phyloP scores from a whole-genome alignment of 2,113 vertebrate genomes.

The Acrocephalus kingi region DNA sequence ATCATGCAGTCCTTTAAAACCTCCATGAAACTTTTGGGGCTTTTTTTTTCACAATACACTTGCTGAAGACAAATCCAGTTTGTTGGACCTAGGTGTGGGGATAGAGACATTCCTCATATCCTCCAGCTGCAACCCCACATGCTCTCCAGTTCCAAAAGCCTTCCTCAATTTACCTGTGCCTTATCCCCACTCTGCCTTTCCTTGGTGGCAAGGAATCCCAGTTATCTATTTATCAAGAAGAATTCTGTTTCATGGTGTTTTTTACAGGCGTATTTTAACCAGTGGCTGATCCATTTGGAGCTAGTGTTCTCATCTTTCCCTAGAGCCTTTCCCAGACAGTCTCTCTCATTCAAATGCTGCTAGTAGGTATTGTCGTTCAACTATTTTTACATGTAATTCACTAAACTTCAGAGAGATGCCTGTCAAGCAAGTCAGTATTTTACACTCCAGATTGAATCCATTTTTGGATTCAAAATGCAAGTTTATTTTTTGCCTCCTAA shows the following conservation, averaged over 20 bases:
- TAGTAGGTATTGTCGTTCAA: background rate
- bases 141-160: background rate
- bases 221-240: background rate
- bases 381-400: constrained; percentile 11
- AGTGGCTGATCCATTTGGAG: background rate
- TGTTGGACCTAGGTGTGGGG: background rate
- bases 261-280: background rate
- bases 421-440: constrained; percentile 33
- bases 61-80: background rate
- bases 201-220: background rate
- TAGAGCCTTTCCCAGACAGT: background rate
- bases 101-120: background rate
- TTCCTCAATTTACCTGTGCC: background rate
- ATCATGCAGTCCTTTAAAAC: background rate
- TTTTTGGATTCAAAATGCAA: constrained; percentile 24
- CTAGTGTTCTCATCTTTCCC: background rate
- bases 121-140: background rate
- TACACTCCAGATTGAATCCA: background rate
- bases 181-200: background rate
- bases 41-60: background rate
- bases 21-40: background rate
- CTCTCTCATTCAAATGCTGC: constrained; percentile 2
- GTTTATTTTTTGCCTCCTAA: background rate
- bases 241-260: background rate
- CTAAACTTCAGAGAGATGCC: background rate